Conservation (phyloP, 2,113 vertebrate species). For the Toxotes jaculatrix region DNA sequence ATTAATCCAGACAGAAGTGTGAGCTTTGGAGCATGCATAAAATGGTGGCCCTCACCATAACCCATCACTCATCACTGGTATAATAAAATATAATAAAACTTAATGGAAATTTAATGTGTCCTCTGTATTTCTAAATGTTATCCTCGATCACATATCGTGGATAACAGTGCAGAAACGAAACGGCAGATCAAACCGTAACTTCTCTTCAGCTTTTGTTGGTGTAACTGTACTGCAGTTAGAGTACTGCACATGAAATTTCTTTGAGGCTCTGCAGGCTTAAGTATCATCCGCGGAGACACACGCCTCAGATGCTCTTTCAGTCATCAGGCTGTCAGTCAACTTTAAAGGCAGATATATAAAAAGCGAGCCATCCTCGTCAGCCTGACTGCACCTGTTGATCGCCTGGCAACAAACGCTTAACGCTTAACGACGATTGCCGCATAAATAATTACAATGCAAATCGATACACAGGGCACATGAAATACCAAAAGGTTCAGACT, state of each 20-base stretch:
- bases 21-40: constrained; percentile 3
- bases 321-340: constrained; percentile 40
- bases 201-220: not conserved
- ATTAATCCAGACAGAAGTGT: not conserved
- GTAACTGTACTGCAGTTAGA: not conserved
- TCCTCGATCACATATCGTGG: not conserved
- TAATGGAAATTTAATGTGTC: not conserved
- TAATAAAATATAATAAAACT: not conserved
- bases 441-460: not conserved
- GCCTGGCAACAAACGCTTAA: not conserved
- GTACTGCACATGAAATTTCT: not conserved
- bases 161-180: not conserved
- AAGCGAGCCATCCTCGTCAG: not conserved
- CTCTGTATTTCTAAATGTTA: not conserved
- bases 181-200: not conserved
- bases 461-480: not conserved
- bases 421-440: not conserved
- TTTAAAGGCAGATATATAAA: constrained; percentile 22
- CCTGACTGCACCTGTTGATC: constrained; percentile 20
- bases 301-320: constrained; percentile 7
- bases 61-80: too few species aligned
- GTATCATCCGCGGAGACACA: not conserved
- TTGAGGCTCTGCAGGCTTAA: not conserved
- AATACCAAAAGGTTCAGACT: not conserved
- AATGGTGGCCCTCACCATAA: not conserved